Conservation (phyloP, 2,113 vertebrate species). For the Heptranchias perlo region DNA sequence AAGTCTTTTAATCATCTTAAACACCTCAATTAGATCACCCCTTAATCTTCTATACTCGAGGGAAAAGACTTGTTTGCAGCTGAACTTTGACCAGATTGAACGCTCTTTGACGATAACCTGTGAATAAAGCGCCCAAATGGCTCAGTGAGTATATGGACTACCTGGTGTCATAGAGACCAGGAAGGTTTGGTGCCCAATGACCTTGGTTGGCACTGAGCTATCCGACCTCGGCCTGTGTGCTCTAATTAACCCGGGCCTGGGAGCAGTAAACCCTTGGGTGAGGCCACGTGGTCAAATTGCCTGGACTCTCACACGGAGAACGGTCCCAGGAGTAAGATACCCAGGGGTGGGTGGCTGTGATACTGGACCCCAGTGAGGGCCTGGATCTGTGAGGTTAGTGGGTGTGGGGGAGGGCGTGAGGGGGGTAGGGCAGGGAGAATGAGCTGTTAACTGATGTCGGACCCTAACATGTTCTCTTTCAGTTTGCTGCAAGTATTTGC, state of each 20-base stretch:
- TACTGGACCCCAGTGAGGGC: not conserved
- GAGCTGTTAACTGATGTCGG: not conserved
- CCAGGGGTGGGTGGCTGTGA: not conserved
- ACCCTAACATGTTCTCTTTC: not conserved
- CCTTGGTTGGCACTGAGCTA: no score
- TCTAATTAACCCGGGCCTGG: no score
- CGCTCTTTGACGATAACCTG: not conserved
- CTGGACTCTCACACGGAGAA: no score
- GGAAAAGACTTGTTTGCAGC: not conserved
- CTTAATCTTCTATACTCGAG: no score
- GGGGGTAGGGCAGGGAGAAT: not conserved
- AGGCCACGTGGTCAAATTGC: no score
- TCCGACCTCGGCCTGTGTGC: no score
- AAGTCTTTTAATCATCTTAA: no score
- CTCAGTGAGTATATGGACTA: no score
- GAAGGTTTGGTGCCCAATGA: no score
- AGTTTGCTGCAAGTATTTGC: slow-evolving; percentile 79
- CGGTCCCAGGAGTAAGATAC: not conserved
- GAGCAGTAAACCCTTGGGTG: no score
- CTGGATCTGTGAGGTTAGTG: not conserved
- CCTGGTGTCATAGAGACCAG: no score
- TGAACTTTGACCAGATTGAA: not conserved
- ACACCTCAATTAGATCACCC: no score
- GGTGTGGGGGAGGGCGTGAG: not conserved
- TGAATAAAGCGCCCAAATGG: not conserved